These are phyloP conservation scores for Clarias gariepinus DNA, from an alignment of 2,113 vertebrate species.

Conservation along the genomic window DNA sequence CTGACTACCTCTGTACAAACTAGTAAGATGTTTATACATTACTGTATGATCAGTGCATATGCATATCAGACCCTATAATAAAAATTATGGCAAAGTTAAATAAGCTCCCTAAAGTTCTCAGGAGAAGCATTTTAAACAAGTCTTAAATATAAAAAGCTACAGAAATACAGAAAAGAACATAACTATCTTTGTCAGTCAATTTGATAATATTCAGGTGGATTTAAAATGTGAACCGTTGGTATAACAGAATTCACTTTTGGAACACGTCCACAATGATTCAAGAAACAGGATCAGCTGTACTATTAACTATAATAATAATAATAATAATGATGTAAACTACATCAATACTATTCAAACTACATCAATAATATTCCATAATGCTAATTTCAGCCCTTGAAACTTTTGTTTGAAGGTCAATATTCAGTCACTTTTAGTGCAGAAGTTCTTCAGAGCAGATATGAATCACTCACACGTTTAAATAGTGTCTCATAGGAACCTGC, in stretches of 20 bases:
- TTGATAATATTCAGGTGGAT: not conserved
- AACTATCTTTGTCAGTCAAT: no score
- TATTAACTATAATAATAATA: not conserved
- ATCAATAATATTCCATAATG: not conserved
- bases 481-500: not conserved
- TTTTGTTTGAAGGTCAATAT: not conserved
- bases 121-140: no score
- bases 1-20: no score
- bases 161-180: no score
- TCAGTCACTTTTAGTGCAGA: not conserved
- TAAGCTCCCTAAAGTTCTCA: no score
- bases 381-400: not conserved
- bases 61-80: no score
- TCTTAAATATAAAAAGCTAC: no score
- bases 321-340: no score
- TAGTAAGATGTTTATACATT: no score
- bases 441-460: not conserved
- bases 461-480: not conserved
- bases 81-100: no score
- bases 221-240: not conserved
- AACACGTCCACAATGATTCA: not conserved
- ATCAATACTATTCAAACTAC: not conserved
- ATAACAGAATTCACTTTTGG: not conserved
- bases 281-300: no score
- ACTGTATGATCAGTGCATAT: no score